Percentiles rank a stretch among this genome's conserved stretches.
phyloP scores from a whole-genome alignment of 2,113 vertebrate genomes.

The Gnathonemus echidnorhynchus region DNA sequence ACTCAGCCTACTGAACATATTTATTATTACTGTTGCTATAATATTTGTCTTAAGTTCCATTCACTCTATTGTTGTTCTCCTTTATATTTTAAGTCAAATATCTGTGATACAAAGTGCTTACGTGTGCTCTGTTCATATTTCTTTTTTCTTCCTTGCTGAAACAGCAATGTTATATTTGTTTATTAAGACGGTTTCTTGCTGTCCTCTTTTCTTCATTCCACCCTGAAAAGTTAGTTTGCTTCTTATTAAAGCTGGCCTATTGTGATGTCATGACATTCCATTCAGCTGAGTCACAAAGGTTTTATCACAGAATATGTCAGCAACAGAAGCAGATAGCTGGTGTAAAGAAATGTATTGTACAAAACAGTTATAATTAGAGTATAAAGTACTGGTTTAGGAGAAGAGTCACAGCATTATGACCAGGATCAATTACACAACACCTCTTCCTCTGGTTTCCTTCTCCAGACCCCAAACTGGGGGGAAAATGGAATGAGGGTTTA shows the following conservation, averaged over 20 bases:
- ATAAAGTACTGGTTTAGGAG: neutral
- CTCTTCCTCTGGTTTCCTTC: neutral
- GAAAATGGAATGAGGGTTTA: neutral
- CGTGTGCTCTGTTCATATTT: neutral
- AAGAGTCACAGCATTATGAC: neutral
- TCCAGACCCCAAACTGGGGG: neutral
- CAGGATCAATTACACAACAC: neutral
- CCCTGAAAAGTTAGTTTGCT: neutral
- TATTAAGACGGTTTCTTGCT: neutral
- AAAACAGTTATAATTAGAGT: neutral
- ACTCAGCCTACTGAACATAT: neutral
- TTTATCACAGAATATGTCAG: neutral
- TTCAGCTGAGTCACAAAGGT: neutral
- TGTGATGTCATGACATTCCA: neutral
- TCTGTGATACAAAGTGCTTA: neutral
- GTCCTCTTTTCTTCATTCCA: neutral
- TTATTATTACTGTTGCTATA: neutral
- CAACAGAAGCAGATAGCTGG: neutral
- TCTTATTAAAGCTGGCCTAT: neutral
- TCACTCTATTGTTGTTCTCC: neutral
- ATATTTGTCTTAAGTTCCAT: neutral
- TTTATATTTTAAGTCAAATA: neutral
- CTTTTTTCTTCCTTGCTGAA: neutral
- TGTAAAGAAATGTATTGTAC: neutral
- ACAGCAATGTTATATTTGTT: neutral